Base-by-base conservation (phyloP, 1,140 invertebrate genomes). In the Melipona quadrifasciata region DNA sequence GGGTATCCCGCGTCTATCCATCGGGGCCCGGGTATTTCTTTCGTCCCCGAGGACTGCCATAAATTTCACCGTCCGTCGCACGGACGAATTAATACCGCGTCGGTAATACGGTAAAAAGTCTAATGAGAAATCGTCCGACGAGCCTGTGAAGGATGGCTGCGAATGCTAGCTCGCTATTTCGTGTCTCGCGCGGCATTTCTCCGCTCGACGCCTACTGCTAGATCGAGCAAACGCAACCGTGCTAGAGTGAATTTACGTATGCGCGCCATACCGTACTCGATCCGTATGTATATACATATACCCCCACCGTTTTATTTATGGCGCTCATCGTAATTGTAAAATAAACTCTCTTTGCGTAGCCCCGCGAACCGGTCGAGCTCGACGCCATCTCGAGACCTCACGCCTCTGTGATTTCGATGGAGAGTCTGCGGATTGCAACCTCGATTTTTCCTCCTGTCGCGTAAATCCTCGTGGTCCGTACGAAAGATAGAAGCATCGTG, bases 41-140 rank as follows among this genome's bases (percentile, higher is more conserved):
- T 86, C 85, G 51, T 84, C 51, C 53, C 57, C 58, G 80, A 72
- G 81, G 74, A 73, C 80, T 76, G 19, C n/a, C 80, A 83, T 86
- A 86, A 86, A 86, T 86, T 83, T 78, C 68, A 55, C 65, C 67
- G 51, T 51, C 57, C 68, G 80, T 83, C 81, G 80, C 67, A 86
- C 85, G n/a, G n/a, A n/a, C n/a, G 85, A 86, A 86, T 86, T 86
- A 86, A 86, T 86, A 82, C 85, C 72, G 19, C 39, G 67, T 31
- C 39, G 58, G 51, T 58, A 65, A 67, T 34, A 47, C 85, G 61
- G 53, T 83, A 81, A 90, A 88, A 90, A 90, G 89, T 90, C 84
- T 85, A 86, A 90, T 89, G 89, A 89, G 87, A 86, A 89, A 89
- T 89, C 80, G 83, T 73, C 80, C 86, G 87, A 78, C 79, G 68